Conservation (phyloP, 2,888 invertebrate species). For the Lissonota sp. region DNA sequence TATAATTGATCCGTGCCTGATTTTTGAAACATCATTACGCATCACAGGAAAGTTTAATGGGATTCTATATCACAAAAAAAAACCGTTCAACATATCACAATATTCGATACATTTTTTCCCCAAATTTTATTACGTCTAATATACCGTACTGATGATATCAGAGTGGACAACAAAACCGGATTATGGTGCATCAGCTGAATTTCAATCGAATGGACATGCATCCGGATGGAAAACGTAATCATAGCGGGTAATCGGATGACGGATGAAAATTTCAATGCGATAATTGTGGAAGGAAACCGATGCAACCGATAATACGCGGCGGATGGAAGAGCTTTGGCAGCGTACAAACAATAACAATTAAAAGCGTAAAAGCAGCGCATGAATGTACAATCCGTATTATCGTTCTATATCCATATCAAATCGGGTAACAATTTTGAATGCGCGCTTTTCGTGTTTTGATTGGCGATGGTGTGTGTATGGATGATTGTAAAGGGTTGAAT, state of each 20-base stretch:
- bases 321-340: slow-evolving; percentile 6
- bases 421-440: slow-evolving; percentile 21
- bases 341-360: slow-evolving; percentile 25
- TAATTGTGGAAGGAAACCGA: slow-evolving; percentile 6
- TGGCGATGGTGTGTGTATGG: slow-evolving; percentile 2
- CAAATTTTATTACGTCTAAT: too few relatives aligned
- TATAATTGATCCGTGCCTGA: too few relatives aligned
- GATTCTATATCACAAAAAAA: too few relatives aligned
- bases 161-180: not conserved
- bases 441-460: not conserved
- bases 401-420: slow-evolving; percentile 17
- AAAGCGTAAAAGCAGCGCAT: not conserved
- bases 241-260: slow-evolving; percentile 29
- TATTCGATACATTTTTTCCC: not conserved
- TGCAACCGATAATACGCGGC: not conserved
- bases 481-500: slow-evolving; percentile 28
- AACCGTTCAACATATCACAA: too few relatives aligned
- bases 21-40: not conserved
- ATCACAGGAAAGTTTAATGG: too few relatives aligned
- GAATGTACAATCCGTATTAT: slow-evolving; percentile 9
- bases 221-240: slow-evolving; percentile 16
- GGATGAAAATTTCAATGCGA: not conserved
- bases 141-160: not conserved
- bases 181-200: not conserved
- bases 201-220: not conserved